A percentile compares a stretch with the other conserved stretches of the same genome.
phyloP scores from a whole-genome alignment of 2,113 vertebrate genomes.

The Jaculus jaculus region DNA sequence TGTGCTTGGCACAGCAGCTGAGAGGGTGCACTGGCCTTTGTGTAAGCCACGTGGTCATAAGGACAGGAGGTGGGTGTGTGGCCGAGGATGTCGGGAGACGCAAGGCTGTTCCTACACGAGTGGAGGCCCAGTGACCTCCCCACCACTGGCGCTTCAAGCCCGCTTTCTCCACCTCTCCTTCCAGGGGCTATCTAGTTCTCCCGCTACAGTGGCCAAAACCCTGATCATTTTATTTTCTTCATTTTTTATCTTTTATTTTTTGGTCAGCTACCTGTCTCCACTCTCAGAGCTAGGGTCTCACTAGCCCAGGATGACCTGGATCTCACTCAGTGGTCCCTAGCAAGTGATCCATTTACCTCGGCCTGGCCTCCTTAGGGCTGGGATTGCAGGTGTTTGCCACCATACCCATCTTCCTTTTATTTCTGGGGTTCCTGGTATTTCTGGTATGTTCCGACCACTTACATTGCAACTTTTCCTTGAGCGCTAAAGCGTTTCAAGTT shows the following conservation, averaged over 20 bases:
- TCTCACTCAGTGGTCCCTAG: no score
- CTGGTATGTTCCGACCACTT: not conserved
- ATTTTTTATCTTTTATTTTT: no score
- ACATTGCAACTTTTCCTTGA: not conserved
- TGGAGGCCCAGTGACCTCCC: not conserved
- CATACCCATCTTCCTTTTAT: no score
- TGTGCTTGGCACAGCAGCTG: not conserved
- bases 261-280: no score
- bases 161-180: no score
- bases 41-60: not conserved
- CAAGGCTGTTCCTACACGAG: not conserved
- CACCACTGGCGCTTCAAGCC: not conserved
- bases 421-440: not conserved
- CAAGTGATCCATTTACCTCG: no score
- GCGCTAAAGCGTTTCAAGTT: not conserved
- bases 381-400: no score
- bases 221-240: not conserved
- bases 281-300: no score
- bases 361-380: no score
- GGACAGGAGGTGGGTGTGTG: not conserved
- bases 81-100: not conserved
- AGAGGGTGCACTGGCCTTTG: not conserved
- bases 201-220: no score
- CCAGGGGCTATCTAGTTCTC: fast-evolving
- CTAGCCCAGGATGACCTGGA: no score